These are phyloP conservation scores for Zoanthus solanderi DNA, from an alignment of 92 coral and sea anemone species.

Conservation along the genomic window DNA sequence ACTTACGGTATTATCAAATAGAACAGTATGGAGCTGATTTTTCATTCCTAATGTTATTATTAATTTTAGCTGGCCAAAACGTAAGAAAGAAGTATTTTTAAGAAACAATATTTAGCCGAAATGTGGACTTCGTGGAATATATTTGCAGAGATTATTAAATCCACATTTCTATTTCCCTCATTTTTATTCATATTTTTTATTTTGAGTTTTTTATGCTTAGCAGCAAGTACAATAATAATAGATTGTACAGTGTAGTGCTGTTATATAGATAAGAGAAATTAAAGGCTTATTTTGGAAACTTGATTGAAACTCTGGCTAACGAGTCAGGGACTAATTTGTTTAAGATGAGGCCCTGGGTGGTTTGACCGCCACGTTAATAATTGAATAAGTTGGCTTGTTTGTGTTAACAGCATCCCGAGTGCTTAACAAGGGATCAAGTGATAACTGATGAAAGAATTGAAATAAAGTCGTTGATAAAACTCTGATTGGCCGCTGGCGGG, in stretches of 20 bases:
- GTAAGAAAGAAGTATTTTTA: too few species aligned
- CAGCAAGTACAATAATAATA: neutral
- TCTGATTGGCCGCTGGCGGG: slow-evolving; percentile 70
- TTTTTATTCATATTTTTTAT: neutral
- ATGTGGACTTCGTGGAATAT: neutral
- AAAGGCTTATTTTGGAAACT: slow-evolving; percentile 56
- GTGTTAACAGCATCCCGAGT: slow-evolving; percentile 71
- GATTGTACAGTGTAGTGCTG: neutral
- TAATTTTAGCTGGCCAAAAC: too few species aligned
- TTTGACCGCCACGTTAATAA: slow-evolving; percentile 82
- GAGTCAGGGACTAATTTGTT: slow-evolving; percentile 59
- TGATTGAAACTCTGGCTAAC: slow-evolving; percentile 64
- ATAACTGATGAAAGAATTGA: slow-evolving; percentile 40
- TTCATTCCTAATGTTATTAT: neutral
- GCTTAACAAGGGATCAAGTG: slow-evolving; percentile 73
- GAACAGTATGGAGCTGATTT: neutral
- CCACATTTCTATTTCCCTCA: neutral
- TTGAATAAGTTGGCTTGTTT: slow-evolving; percentile 89
- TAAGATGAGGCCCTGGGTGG: slow-evolving; percentile 61
- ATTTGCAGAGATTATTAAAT: neutral
- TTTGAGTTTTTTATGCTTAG: neutral
- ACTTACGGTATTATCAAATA: neutral
- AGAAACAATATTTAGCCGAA: too few species aligned
- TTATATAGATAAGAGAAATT: neutral
- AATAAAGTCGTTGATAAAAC: slow-evolving; percentile 26